Percentiles rank a stretch among this genome's conserved stretches.
These are phyloP conservation scores for Neomonachus schauinslandi DNA, from an alignment of 2,113 vertebrate genomes.

Conservation along the genomic window DNA sequence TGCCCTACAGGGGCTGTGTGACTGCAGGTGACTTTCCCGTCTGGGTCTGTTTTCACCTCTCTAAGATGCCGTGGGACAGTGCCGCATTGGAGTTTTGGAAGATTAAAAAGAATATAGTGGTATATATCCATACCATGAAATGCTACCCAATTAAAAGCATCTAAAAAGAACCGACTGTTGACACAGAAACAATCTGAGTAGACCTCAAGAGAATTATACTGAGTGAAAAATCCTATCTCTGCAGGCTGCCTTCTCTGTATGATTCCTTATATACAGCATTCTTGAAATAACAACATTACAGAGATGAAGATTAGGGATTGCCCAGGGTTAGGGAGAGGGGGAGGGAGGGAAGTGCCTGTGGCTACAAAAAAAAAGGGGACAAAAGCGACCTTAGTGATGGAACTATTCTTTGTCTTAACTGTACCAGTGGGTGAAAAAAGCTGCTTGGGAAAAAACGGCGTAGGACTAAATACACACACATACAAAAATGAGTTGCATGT, in stretches of 20 bases:
- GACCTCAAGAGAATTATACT: background rate
- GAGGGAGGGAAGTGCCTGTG: background rate
- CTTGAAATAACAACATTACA: background rate
- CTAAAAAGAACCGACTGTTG: background rate
- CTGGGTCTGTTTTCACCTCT: background rate
- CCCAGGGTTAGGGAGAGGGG: background rate
- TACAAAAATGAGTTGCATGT: background rate
- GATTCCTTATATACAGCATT: background rate
- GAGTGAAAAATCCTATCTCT: background rate
- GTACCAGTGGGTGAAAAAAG: background rate
- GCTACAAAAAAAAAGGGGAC: background rate
- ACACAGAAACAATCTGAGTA: background rate
- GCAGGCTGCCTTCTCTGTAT: background rate
- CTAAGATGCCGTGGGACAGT: background rate
- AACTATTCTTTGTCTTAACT: background rate
- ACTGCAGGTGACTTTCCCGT: background rate
- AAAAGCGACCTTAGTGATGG: too few species aligned
- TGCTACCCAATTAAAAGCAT: background rate
- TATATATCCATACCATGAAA: background rate
- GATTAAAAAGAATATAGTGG: background rate
- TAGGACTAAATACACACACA: background rate
- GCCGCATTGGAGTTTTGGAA: background rate
- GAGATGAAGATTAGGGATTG: background rate
- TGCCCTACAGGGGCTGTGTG: fast-evolving
- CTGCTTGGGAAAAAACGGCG: background rate